phyloP scores from a whole-genome alignment of 1,140 invertebrate species.

The Orussus abietinus region DNA sequence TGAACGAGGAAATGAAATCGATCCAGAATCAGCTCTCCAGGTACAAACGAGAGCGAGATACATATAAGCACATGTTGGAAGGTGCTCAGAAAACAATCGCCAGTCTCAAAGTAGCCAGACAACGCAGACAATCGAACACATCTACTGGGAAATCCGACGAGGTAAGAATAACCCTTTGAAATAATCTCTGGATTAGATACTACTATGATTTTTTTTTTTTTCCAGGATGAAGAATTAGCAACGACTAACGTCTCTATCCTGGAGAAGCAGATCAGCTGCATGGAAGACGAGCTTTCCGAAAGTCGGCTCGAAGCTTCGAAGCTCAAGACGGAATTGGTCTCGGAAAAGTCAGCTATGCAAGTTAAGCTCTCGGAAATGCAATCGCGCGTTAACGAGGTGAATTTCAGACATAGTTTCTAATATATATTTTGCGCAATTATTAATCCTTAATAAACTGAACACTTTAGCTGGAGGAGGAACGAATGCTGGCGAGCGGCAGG shows the following conservation, averaged over 20 bases:
- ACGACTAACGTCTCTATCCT: conserved; percentile 59
- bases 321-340: conserved; percentile 84
- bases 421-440: conserved; percentile 1
- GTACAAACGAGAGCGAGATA: conserved; percentile 85
- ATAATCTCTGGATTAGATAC: conserved; percentile 2
- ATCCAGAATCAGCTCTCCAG: conserved; percentile 74
- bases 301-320: conserved; percentile 76
- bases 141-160: conserved; percentile 60
- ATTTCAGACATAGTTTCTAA: background rate
- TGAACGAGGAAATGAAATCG: conserved; percentile 81
- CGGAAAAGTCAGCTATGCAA: conserved; percentile 82
- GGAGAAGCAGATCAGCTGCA: conserved; percentile 76
- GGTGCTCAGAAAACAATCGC: conserved; percentile 77
- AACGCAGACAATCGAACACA: conserved; percentile 39
- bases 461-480: conserved; percentile 73
- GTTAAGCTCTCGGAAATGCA: conserved; percentile 86
- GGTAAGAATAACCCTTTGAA: conserved; percentile 38
- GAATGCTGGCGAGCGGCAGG: conserved; percentile 72
- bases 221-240: conserved; percentile 52
- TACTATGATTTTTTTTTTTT: conserved; percentile 17
- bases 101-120: conserved; percentile 61
- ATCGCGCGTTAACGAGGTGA: conserved; percentile 86
- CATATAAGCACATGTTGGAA: conserved; percentile 87
- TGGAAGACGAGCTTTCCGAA: conserved; percentile 87
- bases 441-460: background rate